These are phyloP conservation scores for Myopa tessellatipennis DNA, from an alignment of 2,888 invertebrate species.

Conservation along the genomic window DNA sequence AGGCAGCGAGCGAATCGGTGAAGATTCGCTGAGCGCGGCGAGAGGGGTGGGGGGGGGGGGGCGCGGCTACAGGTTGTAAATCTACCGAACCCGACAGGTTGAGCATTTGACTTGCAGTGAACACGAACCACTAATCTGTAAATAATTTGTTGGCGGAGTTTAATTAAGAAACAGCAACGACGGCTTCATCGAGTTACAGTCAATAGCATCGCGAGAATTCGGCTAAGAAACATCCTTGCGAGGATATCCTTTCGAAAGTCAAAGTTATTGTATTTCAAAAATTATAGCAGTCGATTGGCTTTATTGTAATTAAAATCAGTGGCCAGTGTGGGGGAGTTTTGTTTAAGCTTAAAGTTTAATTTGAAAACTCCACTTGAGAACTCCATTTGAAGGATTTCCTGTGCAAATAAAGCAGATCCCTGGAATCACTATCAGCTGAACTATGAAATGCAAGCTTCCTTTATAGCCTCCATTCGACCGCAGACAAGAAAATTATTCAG, in stretches of 20 bases:
- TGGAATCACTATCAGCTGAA: not conserved
- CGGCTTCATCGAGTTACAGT: not conserved
- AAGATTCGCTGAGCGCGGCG: not conserved
- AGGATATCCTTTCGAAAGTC: no score
- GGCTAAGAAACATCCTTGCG: no score
- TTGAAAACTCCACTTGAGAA: no score
- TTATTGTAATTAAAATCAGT: no score
- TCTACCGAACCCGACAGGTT: slow-evolving; percentile 26
- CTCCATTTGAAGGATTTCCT: no score
- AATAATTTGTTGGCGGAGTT: slow-evolving; percentile 55
- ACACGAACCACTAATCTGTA: slow-evolving; percentile 57
- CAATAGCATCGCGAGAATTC: no score
- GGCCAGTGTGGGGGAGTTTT: no score
- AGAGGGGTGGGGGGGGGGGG: not conserved
- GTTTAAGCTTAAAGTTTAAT: no score
- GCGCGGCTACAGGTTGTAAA: slow-evolving; percentile 21
- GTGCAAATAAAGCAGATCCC: no score
- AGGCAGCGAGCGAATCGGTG: not conserved
- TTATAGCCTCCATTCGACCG: not conserved
- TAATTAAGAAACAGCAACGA: slow-evolving; percentile 45
- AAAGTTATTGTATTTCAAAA: no score
- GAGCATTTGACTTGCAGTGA: slow-evolving; percentile 20
- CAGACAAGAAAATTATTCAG: not conserved
- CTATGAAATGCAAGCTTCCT: slow-evolving; percentile 29
- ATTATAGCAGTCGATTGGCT: no score